Percentiles rank a stretch among this genome's conserved stretches.
Evolutionary conservation across 2,888 invertebrate genomes (phyloP).

Genomic region (Hypsopygia costalis): DNA sequence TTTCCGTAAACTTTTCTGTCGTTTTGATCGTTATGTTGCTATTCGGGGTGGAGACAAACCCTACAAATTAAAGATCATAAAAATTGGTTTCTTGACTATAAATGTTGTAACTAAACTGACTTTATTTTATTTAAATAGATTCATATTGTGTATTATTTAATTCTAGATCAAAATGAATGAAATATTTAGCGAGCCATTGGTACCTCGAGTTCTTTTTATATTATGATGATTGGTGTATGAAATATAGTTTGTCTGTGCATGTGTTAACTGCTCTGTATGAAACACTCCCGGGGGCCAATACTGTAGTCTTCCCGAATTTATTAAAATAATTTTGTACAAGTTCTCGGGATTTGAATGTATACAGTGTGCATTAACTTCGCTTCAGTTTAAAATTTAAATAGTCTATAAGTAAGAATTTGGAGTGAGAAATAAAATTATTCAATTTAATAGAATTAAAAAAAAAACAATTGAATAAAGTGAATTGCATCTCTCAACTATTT

Average conservation of each 20-base stretch:
- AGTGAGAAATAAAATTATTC: background rate
- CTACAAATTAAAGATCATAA: too few species aligned
- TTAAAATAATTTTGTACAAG: constrained; percentile 8
- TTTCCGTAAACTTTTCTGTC: too few species aligned
- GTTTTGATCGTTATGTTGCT: too few species aligned
- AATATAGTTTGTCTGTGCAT: constrained; percentile 9
- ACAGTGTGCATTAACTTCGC: background rate
- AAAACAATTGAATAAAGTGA: background rate
- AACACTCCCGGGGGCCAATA: constrained; percentile 54
- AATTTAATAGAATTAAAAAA: background rate
- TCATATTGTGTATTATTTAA: too few species aligned
- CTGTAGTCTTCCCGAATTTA: constrained; percentile 51
- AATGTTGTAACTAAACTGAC: too few species aligned
- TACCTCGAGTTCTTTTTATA: constrained; percentile 14
- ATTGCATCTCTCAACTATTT: background rate
- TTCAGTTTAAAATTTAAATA: background rate
- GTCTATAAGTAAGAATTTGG: background rate
- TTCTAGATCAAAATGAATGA: too few species aligned
- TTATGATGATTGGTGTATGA: constrained; percentile 7
- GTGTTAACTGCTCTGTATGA: constrained; percentile 9
- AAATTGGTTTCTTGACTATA: too few species aligned
- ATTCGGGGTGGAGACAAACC: too few species aligned
- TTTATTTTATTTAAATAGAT: too few species aligned
- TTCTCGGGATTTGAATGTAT: constrained; percentile 15
- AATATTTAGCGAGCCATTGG: background rate